These are phyloP conservation scores for Lycaon pictus DNA, from an alignment of 2,113 vertebrate genomes.

Conservation along the genomic window DNA sequence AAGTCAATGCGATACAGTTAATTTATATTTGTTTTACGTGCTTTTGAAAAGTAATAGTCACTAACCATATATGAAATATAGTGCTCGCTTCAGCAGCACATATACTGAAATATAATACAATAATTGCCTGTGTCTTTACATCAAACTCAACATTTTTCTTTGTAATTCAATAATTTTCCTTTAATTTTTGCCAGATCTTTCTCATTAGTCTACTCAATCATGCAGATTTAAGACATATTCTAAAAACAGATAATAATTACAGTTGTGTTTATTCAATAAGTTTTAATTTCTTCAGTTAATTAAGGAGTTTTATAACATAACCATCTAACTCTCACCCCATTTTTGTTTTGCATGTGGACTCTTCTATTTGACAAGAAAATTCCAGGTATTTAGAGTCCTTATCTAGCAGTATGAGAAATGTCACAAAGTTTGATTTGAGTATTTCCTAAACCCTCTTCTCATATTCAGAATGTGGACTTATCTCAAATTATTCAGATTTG, in stretches of 20 bases:
- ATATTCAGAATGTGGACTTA: not conserved
- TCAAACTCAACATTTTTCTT: not conserved
- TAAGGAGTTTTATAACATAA: not conserved
- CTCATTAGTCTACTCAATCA: not conserved
- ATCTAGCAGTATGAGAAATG: not conserved
- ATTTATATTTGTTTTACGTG: not conserved
- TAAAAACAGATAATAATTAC: not conserved
- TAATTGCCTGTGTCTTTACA: not conserved
- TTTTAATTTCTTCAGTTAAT: not conserved
- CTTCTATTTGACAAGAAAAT: not conserved
- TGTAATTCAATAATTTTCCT: not conserved
- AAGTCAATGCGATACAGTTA: not conserved
- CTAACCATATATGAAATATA: not conserved
- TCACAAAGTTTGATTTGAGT: not conserved
- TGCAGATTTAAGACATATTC: not conserved
- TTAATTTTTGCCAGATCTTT: not conserved
- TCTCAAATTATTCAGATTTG: conserved; percentile 19
- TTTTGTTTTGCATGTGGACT: not conserved
- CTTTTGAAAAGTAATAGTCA: not conserved
- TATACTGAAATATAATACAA: not conserved
- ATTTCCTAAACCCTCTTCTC: not conserved
- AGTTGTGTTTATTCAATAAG: not conserved
- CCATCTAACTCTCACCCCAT: fast-evolving
- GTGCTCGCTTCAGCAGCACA: no score
- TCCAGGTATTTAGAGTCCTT: not conserved